These are phyloP conservation scores for Saccostrea echinata DNA, from an alignment of 1,140 invertebrate species.

Conservation along the genomic window DNA sequence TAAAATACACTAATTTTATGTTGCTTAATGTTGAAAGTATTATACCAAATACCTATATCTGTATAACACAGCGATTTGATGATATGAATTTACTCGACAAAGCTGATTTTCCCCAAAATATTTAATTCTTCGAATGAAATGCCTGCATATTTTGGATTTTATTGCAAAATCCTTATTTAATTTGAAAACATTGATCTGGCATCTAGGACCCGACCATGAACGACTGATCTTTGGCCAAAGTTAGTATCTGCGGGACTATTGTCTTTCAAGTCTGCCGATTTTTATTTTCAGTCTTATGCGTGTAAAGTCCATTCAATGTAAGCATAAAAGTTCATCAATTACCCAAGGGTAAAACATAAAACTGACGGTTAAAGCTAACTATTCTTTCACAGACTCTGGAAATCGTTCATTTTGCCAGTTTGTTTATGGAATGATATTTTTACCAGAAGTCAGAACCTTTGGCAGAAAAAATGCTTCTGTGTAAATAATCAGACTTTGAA, in stretches of 20 bases:
- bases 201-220: no score
- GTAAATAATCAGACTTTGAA: not conserved
- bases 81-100: no score
- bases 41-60: no score
- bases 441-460: constrained; percentile 9
- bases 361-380: not conserved
- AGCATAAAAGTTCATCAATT: not conserved
- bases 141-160: no score
- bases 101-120: no score
- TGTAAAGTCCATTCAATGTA: not conserved
- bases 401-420: constrained; percentile 19
- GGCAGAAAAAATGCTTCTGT: not conserved
- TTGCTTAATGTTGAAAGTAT: no score
- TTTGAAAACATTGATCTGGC: no score
- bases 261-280: not conserved
- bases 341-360: not conserved
- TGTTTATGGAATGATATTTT: constrained; percentile 31
- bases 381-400: not conserved
- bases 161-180: no score
- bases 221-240: not conserved
- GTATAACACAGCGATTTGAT: no score
- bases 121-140: no score
- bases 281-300: not conserved
- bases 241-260: not conserved
- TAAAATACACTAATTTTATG: no score